phyloP scores from a whole-genome alignment of 2,113 vertebrate species.

The Petroica traversi region DNA sequence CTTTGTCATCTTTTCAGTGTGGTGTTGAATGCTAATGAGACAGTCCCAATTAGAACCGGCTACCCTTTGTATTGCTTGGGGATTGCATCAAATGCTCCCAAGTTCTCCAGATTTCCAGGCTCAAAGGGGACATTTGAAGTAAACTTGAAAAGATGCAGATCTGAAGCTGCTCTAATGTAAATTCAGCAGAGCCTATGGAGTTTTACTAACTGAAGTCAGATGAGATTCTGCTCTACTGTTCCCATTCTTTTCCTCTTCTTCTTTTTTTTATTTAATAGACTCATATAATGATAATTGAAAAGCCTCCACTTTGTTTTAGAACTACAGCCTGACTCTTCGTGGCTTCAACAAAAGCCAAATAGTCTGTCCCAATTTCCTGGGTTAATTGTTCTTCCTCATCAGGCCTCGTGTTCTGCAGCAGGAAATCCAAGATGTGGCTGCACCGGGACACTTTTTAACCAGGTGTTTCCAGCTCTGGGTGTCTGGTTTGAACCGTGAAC shows the following conservation, averaged over 20 bases:
- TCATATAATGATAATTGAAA: slow-evolving; percentile 24
- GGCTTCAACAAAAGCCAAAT: slow-evolving; percentile 6
- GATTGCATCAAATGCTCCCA: slow-evolving; percentile 51
- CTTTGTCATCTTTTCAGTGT: slow-evolving; percentile 34
- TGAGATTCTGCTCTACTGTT: background rate
- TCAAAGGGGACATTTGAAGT: slow-evolving; percentile 59
- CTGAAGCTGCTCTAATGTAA: slow-evolving; percentile 45
- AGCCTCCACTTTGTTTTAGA: slow-evolving; percentile 32
- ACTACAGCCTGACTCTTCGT: background rate
- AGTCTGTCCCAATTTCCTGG: background rate
- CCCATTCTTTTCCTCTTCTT: background rate
- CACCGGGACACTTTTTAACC: background rate
- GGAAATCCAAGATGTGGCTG: background rate
- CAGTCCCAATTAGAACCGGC: slow-evolving; percentile 32
- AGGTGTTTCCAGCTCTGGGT: background rate
- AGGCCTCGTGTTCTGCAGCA: background rate
- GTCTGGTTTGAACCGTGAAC: background rate
- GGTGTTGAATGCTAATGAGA: slow-evolving; percentile 35
- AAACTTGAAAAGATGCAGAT: slow-evolving; percentile 63
- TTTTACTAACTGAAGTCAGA: slow-evolving; percentile 30
- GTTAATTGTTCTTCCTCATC: background rate
- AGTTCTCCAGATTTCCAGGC: slow-evolving; percentile 43
- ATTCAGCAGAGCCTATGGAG: slow-evolving; percentile 42
- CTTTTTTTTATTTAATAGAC: background rate
- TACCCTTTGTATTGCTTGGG: slow-evolving; percentile 17